Base-by-base conservation (phyloP, 2,888 invertebrate genomes). In the Tenthredo amoena region DNA sequence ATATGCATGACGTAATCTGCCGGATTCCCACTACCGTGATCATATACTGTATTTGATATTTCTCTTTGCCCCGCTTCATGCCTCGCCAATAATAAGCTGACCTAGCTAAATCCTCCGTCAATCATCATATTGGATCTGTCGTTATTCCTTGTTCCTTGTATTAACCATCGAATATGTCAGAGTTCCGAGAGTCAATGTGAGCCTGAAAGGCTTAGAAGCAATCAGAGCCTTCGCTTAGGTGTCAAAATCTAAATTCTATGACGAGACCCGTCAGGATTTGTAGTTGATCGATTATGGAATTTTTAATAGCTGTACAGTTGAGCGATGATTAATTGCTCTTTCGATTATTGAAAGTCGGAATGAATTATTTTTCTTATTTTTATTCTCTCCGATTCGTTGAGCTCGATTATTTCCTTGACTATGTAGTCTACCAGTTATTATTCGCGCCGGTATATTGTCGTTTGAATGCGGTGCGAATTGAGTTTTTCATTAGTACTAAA, bases 1-100 rank as follows among this genome's bases (percentile, higher is more conserved):
- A 93, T 92, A 93, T 92, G 92, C 91, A 93, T 92, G 92, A 91
- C 90, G 91, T 91, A 93, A 92, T 93, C 92, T 93, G 77, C 26
- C 34, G 18, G 18, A 26, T 31, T 34, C 31, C 18, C 34, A 77
- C 47, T 15, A 34, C 76, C 43, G 50, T 55, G 31, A 31, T 10
- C n/a, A 74, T 74, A 43, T 74, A n/a, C 18, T 31, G 15, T 77
- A 77, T 77, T 55, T 40, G 77, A 77, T 81, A 81, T 81, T 81
- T 81, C 81, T 62, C 58, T 62, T 81, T 62, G 58, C 81, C 79
- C 34, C 10, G n/a, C 31, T 18, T 6, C 31, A 31, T 18, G 12
- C 72, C 43, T 18, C 21, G 40, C 81, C 12, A 37, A 81, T 81
- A 81, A 81, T 81, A 62, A 81, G 81, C 81, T 43, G n/a, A 12